Percentiles rank a stretch among this genome's conserved stretches.
Conservation (phyloP, 2,888 invertebrate genomes). For the Tachystola acroxantha region DNA sequence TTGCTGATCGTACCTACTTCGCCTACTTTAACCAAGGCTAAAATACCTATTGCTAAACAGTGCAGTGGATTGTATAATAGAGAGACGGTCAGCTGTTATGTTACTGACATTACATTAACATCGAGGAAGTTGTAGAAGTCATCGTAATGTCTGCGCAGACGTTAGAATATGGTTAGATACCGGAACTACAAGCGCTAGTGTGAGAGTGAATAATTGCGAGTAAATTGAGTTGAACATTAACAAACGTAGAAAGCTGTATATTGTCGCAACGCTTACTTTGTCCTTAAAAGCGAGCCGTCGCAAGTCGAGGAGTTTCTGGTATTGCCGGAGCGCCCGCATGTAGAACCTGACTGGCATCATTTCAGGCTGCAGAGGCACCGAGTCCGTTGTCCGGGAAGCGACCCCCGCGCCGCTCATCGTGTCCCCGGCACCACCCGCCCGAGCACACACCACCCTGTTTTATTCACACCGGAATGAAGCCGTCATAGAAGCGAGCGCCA, state of each 20-base stretch:
- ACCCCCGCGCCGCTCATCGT: constrained; percentile 63
- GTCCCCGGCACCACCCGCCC: constrained; percentile 19
- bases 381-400: constrained; percentile 51
- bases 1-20: too few relatives aligned
- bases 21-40: background rate
- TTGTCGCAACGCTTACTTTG: constrained; percentile 74
- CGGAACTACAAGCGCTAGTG: too few relatives aligned
- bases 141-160: background rate
- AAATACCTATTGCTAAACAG: background rate
- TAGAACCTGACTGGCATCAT: constrained; percentile 72
- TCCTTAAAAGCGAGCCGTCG: constrained; percentile 72
- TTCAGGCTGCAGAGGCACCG: constrained; percentile 44
- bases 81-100: background rate
- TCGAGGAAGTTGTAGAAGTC: background rate
- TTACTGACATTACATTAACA: background rate
- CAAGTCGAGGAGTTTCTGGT: constrained; percentile 79
- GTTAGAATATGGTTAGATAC: too few relatives aligned
- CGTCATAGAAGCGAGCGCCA: constrained; percentile 47
- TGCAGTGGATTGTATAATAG: background rate
- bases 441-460: constrained; percentile 39
- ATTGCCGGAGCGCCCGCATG: constrained; percentile 80
- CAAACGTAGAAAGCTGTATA: too few relatives aligned
- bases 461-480: constrained; percentile 42
- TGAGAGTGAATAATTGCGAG: too few relatives aligned
- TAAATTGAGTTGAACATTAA: too few relatives aligned